These are phyloP conservation scores for Acanthacorydalis orientalis DNA, from an alignment of 2,888 invertebrate species.

Conservation along the genomic window DNA sequence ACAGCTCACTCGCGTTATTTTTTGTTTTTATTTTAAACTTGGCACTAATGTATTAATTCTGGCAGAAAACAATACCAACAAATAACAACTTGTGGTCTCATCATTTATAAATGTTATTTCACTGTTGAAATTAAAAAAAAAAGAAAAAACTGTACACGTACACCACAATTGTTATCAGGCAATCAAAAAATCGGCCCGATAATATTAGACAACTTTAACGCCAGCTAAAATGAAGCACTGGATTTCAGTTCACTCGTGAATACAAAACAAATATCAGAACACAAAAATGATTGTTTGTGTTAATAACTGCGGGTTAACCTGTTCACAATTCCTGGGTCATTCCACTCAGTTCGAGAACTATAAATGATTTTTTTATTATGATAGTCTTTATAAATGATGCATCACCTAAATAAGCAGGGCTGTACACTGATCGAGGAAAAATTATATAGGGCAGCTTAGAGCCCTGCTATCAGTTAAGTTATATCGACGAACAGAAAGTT, in stretches of 20 bases:
- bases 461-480: neutral
- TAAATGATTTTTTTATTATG: neutral
- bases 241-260: neutral
- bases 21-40: slow-evolving; percentile 1
- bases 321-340: neutral
- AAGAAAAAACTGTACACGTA: neutral
- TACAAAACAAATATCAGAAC: neutral
- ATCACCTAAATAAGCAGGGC: neutral
- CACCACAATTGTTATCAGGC: neutral
- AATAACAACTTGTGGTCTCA: too few species aligned
- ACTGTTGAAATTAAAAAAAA: neutral
- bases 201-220: neutral
- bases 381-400: neutral
- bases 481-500: neutral
- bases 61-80: neutral
- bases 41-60: slow-evolving; percentile 1
- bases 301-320: neutral
- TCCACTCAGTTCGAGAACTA: neutral
- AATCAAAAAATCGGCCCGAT: neutral
- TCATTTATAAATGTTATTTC: too few species aligned
- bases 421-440: neutral
- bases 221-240: slow-evolving; percentile 1
- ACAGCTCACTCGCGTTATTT: slow-evolving; percentile 3
- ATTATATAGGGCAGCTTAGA: neutral
- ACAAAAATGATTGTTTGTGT: neutral